Percentiles rank a stretch among this genome's conserved stretches.
Conservation (phyloP, 92 coral and sea anemone genomes). For the Parazoanthus swiftii region DNA sequence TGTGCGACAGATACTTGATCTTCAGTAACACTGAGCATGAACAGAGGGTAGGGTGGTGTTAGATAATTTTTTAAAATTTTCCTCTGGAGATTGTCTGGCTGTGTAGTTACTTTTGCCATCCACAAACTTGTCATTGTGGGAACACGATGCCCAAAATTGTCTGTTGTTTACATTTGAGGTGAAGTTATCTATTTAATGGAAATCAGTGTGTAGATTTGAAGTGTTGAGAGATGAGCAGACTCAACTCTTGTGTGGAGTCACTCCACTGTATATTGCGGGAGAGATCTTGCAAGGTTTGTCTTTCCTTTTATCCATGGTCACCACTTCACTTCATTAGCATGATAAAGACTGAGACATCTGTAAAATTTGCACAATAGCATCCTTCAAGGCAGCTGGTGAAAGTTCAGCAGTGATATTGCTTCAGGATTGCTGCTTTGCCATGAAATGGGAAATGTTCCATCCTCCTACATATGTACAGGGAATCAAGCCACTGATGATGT, state of each 20-base stretch:
- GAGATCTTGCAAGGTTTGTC: conserved; percentile 31
- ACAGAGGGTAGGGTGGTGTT: background rate
- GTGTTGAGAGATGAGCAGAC: conserved; percentile 32
- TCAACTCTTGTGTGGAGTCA: conserved; percentile 35
- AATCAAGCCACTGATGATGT: conserved; percentile 1
- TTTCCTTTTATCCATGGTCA: background rate
- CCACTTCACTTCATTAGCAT: conserved; percentile 26
- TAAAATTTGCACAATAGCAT: conserved; percentile 22
- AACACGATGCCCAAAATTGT: conserved; percentile 39
- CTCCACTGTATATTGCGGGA: conserved; percentile 5
- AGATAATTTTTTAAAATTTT: background rate
- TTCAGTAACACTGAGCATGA: background rate
- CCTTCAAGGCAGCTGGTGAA: conserved; percentile 27
- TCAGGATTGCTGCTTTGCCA: conserved; percentile 28
- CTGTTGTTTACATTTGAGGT: conserved; percentile 33
- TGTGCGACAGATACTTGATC: background rate
- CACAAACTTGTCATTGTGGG: conserved; percentile 37
- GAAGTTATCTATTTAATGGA: conserved; percentile 33
- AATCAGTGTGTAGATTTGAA: conserved; percentile 42
- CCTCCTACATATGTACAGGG: conserved; percentile 15
- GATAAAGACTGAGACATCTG: conserved; percentile 33
- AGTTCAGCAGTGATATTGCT: conserved; percentile 17
- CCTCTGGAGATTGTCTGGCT: background rate
- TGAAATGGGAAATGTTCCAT: conserved; percentile 33
- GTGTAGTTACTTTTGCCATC: background rate